phyloP scores from a whole-genome alignment of 1,140 invertebrate genomes.

The Carcinoscorpius rotundicauda region DNA sequence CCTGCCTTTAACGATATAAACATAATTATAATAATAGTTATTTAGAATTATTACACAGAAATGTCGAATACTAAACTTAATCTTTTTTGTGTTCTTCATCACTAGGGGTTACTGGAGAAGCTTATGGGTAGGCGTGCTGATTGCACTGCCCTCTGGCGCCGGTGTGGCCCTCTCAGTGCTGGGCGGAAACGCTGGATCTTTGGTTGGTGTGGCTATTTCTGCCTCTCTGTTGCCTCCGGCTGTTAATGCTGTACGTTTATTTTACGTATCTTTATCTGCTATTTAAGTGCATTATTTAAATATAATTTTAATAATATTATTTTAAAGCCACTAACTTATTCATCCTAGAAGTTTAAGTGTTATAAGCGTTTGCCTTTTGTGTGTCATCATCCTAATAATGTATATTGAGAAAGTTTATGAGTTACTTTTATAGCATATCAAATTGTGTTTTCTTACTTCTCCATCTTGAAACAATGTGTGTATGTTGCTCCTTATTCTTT shows the following conservation, averaged over 20 bases:
- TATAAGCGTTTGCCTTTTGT: too few species aligned
- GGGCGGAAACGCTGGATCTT: conserved; percentile 65
- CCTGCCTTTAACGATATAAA: not conserved
- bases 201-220: conserved; percentile 80
- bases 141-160: conserved; percentile 57
- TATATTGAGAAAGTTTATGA: too few species aligned
- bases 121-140: conserved; percentile 50
- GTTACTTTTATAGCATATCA: too few species aligned
- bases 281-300: not conserved
- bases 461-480: too few species aligned
- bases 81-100: conserved; percentile 13
- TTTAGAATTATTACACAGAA: conserved; percentile 3
- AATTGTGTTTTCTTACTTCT: too few species aligned
- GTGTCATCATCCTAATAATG: too few species aligned
- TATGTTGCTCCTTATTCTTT: too few species aligned
- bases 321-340: not conserved
- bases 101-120: conserved; percentile 46
- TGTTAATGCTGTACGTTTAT: conserved; percentile 60
- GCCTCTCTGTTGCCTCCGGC: conserved; percentile 74
- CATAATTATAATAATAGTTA: not conserved
- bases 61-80: not conserved
- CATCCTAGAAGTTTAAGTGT: too few species aligned
- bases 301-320: not conserved
- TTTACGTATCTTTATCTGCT: not conserved
- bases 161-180: conserved; percentile 74